Percentiles rank a stretch among this genome's conserved stretches.
These are phyloP conservation scores for Aplocera efformata DNA, from an alignment of 2,888 invertebrate genomes.

Conservation along the genomic window DNA sequence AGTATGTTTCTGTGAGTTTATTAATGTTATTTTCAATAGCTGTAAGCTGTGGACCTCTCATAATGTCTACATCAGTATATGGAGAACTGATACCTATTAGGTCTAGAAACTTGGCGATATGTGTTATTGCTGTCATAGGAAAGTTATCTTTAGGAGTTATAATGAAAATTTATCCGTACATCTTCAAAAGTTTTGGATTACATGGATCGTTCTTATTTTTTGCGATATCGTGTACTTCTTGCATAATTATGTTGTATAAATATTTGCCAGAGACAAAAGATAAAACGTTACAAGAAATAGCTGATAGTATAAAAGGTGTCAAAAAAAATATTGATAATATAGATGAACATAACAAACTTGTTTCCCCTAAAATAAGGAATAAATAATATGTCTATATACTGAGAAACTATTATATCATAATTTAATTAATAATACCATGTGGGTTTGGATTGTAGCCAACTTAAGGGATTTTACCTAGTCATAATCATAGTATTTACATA, in stretches of 20 bases:
- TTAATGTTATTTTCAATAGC: conserved; percentile 31
- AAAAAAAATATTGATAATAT: conserved; percentile 1
- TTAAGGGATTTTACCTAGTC: too few relatives aligned
- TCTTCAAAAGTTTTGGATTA: conserved; percentile 31
- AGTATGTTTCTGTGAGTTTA: conserved; percentile 20
- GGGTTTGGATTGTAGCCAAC: too few relatives aligned
- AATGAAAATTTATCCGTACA: conserved; percentile 32
- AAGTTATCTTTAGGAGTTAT: not conserved
- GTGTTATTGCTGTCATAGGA: conserved; percentile 2
- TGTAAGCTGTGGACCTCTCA: conserved; percentile 36
- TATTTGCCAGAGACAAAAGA: conserved; percentile 46
- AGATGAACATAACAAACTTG: not conserved
- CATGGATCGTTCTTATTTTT: conserved; percentile 36
- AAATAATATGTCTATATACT: too few relatives aligned
- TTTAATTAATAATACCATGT: too few relatives aligned
- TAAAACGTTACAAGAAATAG: conserved; percentile 40
- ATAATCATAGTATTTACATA: too few relatives aligned
- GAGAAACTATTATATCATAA: too few relatives aligned
- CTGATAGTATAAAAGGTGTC: conserved; percentile 20
- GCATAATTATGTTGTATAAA: conserved; percentile 29
- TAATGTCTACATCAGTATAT: conserved; percentile 28
- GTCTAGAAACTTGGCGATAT: conserved; percentile 27
- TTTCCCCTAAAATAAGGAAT: not conserved
- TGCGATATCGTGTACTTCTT: conserved; percentile 21
- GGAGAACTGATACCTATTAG: conserved; percentile 34